These are phyloP conservation scores for Neoarius graeffei DNA, from an alignment of 2,113 vertebrate genomes.

Conservation along the genomic window DNA sequence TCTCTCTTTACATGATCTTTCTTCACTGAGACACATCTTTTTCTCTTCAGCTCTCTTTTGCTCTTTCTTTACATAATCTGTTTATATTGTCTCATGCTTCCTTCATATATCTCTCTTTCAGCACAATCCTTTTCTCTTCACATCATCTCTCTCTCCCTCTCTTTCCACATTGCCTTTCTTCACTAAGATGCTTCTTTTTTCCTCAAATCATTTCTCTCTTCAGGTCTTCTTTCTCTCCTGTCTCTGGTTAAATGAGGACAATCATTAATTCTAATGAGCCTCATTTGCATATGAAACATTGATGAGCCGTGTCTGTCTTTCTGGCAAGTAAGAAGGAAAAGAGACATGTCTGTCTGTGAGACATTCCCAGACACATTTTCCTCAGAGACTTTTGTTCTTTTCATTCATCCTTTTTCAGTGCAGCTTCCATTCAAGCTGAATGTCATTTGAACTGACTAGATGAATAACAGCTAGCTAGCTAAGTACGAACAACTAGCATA, in stretches of 20 bases:
- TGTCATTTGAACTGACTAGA: not conserved
- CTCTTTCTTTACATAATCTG: not conserved
- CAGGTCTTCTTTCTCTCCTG: conserved; percentile 6
- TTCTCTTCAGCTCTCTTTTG: not conserved
- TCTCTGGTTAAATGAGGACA: conserved; percentile 30
- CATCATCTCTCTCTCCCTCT: not conserved
- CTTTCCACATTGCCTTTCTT: not conserved
- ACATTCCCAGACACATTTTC: conserved; percentile 8
- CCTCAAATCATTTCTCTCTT: not conserved
- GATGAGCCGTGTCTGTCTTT: conserved; percentile 54
- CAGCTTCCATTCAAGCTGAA: not conserved
- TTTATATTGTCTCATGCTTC: not conserved
- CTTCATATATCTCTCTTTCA: not conserved
- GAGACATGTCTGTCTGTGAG: not conserved
- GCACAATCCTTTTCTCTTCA: not conserved
- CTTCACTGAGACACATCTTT: not conserved
- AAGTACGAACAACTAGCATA: too few species aligned
- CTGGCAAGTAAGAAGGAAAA: not conserved
- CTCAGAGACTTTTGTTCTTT: not conserved
- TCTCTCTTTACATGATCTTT: not conserved
- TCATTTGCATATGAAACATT: conserved; percentile 62
- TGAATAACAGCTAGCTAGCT: not conserved
- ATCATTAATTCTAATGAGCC: conserved; percentile 53
- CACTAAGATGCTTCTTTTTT: not conserved
- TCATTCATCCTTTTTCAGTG: not conserved